Percentiles rank a stretch among this genome's conserved stretches.
phyloP scores from a whole-genome alignment of 1,140 invertebrate species.

The Stegodyphus dumicola region DNA sequence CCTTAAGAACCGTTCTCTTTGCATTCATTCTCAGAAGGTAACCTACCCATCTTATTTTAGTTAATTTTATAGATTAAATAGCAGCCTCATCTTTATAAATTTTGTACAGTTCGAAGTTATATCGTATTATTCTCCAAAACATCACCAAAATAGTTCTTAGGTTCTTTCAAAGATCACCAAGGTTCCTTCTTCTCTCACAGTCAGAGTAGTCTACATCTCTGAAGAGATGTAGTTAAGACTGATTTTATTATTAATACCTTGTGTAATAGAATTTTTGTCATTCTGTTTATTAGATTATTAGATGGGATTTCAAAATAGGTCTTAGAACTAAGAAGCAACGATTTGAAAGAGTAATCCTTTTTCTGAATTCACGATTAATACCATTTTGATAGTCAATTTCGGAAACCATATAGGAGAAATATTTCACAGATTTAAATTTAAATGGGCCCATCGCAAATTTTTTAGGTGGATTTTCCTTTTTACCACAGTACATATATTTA shows the following conservation, averaged over 20 bases:
- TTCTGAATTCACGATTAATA: neutral
- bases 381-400: neutral
- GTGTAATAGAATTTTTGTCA: neutral
- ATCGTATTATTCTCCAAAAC: neutral
- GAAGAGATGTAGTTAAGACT: neutral
- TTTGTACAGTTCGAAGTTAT: neutral
- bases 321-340: neutral
- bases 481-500: neutral
- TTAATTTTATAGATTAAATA: neutral
- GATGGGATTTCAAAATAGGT: neutral
- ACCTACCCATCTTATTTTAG: neutral
- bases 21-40: neutral
- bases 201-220: neutral
- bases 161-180: neutral
- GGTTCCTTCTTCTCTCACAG: neutral
- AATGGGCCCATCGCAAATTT: neutral
- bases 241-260: neutral
- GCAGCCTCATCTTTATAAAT: neutral
- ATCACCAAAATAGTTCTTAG: neutral
- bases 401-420: neutral
- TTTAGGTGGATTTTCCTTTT: neutral
- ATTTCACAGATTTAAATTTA: neutral
- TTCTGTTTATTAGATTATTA: neutral
- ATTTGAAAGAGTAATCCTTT: neutral
- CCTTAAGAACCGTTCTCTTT: neutral